Percentiles rank a stretch among this genome's conserved stretches.
phyloP scores from a whole-genome alignment of 2,797 vertebrate genomes.

The Acrossocheilus fasciatus region DNA sequence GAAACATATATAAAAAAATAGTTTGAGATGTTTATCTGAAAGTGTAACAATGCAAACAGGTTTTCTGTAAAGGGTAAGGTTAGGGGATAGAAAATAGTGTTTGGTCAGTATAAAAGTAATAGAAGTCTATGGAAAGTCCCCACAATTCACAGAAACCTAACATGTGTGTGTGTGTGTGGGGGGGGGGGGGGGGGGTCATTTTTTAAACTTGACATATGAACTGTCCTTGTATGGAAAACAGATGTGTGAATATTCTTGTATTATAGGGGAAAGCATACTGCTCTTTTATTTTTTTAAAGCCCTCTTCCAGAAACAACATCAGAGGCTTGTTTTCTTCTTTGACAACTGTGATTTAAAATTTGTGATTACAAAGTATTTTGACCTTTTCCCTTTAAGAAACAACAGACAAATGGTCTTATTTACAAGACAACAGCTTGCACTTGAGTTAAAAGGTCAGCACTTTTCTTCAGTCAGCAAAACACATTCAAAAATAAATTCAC shows the following conservation, averaged over 20 bases:
- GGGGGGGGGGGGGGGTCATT: not conserved
- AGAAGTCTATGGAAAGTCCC: too few species aligned
- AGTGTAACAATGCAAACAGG: too few species aligned
- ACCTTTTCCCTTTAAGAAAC: not conserved
- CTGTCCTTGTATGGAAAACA: not conserved
- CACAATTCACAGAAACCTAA: too few species aligned
- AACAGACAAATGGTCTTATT: constrained; percentile 7
- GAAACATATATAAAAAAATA: too few species aligned
- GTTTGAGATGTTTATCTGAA: too few species aligned
- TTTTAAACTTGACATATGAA: not conserved
- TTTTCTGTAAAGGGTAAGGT: too few species aligned
- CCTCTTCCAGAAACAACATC: not conserved
- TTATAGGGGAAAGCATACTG: not conserved
- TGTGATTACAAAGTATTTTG: not conserved
- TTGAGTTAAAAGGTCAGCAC: constrained; percentile 24
- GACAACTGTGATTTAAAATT: constrained; percentile 4
- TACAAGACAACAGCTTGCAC: constrained; percentile 23
- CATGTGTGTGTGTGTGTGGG: not conserved
- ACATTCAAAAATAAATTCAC: constrained; percentile 43
- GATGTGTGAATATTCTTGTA: not conserved
- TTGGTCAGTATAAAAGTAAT: too few species aligned
- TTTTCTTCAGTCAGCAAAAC: constrained; percentile 35
- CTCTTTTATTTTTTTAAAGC: not conserved
- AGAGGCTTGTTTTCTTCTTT: constrained; percentile 6
- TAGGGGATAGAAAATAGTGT: too few species aligned